phyloP scores from a whole-genome alignment of 23 tunicate genomes.

The Botrylloides violaceus region DNA sequence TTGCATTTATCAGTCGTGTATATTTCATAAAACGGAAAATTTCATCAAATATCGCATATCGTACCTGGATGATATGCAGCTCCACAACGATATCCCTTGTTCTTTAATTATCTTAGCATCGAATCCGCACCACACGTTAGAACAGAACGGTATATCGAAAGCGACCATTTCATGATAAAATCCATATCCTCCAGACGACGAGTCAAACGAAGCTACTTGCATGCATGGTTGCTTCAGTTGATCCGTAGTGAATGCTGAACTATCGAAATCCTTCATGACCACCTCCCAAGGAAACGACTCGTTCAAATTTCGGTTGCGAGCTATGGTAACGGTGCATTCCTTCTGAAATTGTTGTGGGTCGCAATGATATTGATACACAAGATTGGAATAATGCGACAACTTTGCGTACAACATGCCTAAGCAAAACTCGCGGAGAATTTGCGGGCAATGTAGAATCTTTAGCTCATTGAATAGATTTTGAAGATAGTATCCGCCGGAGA shows the following conservation, averaged over 20 bases:
- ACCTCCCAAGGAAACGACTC: background rate
- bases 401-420: conserved; percentile 19
- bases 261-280: conserved; percentile 2
- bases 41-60: too few species aligned
- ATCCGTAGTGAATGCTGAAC: conserved; percentile 6
- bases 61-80: conserved; percentile 26
- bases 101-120: conserved; percentile 14
- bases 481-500: conserved; percentile 30
- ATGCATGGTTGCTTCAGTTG: conserved; percentile 23
- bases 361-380: conserved; percentile 52
- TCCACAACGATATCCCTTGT: conserved; percentile 20
- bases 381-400: conserved; percentile 30
- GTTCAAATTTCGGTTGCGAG: background rate
- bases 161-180: conserved; percentile 25
- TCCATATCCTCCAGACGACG: conserved; percentile 20
- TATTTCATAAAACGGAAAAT: background rate
- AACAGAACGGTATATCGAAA: conserved; percentile 30
- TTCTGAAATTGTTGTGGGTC: conserved; percentile 26
- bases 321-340: conserved; percentile 12
- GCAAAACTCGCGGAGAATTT: conserved; percentile 27
- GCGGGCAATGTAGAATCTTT: conserved; percentile 46
- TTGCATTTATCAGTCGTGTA: too few species aligned
- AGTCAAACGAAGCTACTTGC: conserved; percentile 24
- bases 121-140: conserved; percentile 29
- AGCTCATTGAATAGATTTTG: conserved; percentile 29